phyloP scores from a whole-genome alignment of 2,888 invertebrate genomes.

The Brenthis hecate region DNA sequence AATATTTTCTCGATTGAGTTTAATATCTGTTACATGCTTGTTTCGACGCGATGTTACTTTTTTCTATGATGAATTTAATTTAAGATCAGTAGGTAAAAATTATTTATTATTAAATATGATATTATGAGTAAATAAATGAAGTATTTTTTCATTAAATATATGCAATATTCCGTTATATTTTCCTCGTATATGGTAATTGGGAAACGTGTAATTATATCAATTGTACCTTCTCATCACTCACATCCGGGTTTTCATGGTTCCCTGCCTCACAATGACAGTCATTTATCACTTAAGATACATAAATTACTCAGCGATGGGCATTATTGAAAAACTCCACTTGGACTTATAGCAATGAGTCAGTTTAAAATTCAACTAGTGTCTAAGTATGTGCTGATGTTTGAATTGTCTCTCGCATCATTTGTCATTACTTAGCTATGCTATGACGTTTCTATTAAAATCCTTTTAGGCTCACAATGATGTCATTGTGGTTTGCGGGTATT shows the following conservation, averaged over 20 bases:
- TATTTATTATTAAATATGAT: too few relatives aligned
- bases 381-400: slow-evolving; percentile 30
- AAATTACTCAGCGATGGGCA: slow-evolving; percentile 43
- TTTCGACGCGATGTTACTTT: background rate
- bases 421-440: slow-evolving; percentile 61
- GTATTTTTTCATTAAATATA: too few relatives aligned
- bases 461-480: slow-evolving; percentile 56
- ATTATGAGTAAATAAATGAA: too few relatives aligned
- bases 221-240: slow-evolving; percentile 20
- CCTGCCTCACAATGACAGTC: slow-evolving; percentile 26
- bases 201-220: slow-evolving; percentile 22
- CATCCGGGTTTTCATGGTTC: slow-evolving; percentile 28
- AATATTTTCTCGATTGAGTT: too few relatives aligned
- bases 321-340: slow-evolving; percentile 38
- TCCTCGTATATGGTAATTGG: slow-evolving; percentile 16
- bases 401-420: slow-evolving; percentile 42
- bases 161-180: slow-evolving; percentile 2
- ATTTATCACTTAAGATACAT: slow-evolving; percentile 36
- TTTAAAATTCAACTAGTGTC: slow-evolving; percentile 20
- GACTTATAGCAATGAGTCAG: slow-evolving; percentile 44
- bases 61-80: too few relatives aligned
- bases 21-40: background rate
- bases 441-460: slow-evolving; percentile 56
- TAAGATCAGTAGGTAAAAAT: too few relatives aligned
- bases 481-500: slow-evolving; percentile 53